Evolutionary conservation across 2,888 invertebrate species (phyloP).

Genomic region (Acronicta alni): DNA sequence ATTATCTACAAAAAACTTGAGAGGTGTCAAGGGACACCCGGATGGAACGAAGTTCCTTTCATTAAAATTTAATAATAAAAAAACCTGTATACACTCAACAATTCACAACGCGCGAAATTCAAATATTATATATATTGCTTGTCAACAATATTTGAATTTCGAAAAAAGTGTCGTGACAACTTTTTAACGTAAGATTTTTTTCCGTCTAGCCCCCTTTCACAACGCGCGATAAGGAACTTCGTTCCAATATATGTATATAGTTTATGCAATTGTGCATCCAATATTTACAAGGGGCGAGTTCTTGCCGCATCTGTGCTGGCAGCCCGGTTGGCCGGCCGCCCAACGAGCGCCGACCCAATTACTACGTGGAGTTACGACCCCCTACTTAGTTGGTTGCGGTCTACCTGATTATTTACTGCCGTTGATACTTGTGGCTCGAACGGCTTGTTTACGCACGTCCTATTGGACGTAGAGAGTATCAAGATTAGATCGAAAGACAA

Average conservation of each 20-base stretch:
- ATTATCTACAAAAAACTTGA: too few relatives aligned
- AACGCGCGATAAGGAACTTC: too few relatives aligned
- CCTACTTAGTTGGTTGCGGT: conserved; percentile 40
- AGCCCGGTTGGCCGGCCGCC: conserved; percentile 59
- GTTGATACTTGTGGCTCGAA: conserved; percentile 20
- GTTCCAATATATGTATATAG: conserved; percentile 6
- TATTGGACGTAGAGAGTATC: conserved; percentile 13
- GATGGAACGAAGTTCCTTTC: too few relatives aligned
- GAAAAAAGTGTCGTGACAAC: too few relatives aligned
- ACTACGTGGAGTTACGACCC: conserved; percentile 50
- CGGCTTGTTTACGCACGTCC: conserved; percentile 33
- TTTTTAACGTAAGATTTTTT: too few relatives aligned
- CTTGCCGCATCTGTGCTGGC: conserved; percentile 44
- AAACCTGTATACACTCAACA: too few relatives aligned
- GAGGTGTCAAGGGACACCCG: too few relatives aligned
- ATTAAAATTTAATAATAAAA: too few relatives aligned
- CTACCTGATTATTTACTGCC: conserved; percentile 47
- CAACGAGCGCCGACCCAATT: conserved; percentile 62
- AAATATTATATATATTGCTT: too few relatives aligned
- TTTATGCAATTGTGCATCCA: conserved; percentile 36
- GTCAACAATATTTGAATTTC: too few relatives aligned
- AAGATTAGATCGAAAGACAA: conserved; percentile 17
- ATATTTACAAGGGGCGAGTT: conserved; percentile 41
- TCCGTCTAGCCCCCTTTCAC: too few relatives aligned
- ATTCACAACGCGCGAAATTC: too few relatives aligned